These are phyloP conservation scores for Setophaga kirtlandii DNA, from an alignment of 2,113 vertebrate species.

Conservation along the genomic window DNA sequence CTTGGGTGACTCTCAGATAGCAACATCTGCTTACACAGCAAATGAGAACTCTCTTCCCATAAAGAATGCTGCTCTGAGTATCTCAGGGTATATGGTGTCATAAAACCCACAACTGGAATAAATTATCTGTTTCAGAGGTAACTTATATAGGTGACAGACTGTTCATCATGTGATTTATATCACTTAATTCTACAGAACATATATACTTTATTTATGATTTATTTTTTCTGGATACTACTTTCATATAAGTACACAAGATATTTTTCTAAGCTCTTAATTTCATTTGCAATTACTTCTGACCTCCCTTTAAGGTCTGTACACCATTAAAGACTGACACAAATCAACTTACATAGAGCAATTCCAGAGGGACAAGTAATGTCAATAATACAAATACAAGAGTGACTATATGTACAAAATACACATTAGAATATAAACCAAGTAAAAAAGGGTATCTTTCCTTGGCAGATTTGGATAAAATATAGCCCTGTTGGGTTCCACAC, in stretches of 20 bases:
- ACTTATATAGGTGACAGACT: not conserved
- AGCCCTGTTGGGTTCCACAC: not conserved
- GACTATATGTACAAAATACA: not conserved
- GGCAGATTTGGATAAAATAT: not conserved
- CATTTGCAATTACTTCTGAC: not conserved
- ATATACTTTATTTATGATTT: not conserved
- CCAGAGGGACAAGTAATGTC: not conserved
- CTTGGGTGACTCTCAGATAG: not conserved
- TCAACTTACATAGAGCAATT: not conserved
- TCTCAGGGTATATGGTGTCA: not conserved
- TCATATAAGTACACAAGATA: not conserved
- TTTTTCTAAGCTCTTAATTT: not conserved
- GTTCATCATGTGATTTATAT: not conserved
- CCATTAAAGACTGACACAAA: not conserved
- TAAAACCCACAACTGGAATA: not conserved
- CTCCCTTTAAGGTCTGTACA: not conserved
- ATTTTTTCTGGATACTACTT: not conserved
- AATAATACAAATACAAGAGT: not conserved
- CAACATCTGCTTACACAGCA: slow-evolving; percentile 41
- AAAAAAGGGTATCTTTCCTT: not conserved
- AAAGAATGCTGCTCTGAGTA: not conserved
- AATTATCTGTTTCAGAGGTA: not conserved
- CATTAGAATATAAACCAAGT: not conserved
- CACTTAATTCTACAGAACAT: not conserved
- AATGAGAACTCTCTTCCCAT: slow-evolving; percentile 4